Evolutionary conservation across 2,113 vertebrate genomes (phyloP).

Genomic region (Pteropus alecto): DNA sequence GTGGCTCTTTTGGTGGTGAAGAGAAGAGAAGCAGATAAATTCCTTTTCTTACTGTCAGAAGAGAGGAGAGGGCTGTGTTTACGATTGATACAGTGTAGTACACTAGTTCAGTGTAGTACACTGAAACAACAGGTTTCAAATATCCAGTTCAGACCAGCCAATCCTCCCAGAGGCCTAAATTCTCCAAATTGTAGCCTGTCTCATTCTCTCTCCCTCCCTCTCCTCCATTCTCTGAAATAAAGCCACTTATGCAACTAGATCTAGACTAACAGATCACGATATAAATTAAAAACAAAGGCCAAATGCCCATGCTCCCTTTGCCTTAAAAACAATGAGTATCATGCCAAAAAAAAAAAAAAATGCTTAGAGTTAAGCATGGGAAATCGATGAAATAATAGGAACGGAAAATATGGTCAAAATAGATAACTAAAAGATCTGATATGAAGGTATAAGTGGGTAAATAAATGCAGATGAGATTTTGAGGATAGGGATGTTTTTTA

Average conservation of each 20-base stretch:
- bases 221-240: not conserved
- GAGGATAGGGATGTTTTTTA: not conserved
- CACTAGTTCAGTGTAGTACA: not conserved
- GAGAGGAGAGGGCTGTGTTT: not conserved
- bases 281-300: constrained; percentile 15
- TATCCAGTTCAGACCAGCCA: not conserved
- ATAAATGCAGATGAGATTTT: not conserved
- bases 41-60: not conserved
- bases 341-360: not conserved
- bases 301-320: not conserved
- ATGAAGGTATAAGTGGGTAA: not conserved
- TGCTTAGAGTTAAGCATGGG: not conserved
- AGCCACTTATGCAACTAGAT: not conserved
- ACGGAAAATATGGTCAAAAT: not conserved
- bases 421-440: not conserved
- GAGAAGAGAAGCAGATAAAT: not conserved
- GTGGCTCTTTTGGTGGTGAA: not conserved
- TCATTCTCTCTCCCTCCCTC: not conserved
- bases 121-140: not conserved
- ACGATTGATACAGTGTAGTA: not conserved
- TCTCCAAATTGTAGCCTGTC: not conserved
- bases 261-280: not conserved
- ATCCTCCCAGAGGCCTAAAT: not conserved
- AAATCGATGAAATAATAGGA: not conserved
- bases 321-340: not conserved